phyloP scores from a whole-genome alignment of 30 jellyfish, hydroid and myxozoan genomes.

The Nemopilema nomurai region DNA sequence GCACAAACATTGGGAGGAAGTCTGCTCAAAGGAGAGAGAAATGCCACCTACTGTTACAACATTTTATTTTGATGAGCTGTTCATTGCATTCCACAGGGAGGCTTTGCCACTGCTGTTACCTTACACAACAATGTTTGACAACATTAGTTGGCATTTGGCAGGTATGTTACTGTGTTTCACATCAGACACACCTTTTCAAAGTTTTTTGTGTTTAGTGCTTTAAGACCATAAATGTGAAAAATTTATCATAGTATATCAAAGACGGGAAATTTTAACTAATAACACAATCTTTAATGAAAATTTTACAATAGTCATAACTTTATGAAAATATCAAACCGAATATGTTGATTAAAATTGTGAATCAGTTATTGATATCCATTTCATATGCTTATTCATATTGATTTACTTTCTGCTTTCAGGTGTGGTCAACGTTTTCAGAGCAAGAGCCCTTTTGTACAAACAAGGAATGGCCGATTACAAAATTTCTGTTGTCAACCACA shows the following conservation, averaged over 20 bases:
- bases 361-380: too few species aligned
- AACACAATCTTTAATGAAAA: not conserved
- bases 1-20: conserved; percentile 54
- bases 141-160: conserved; percentile 41
- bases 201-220: not conserved
- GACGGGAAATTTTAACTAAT: not conserved
- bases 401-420: conserved; percentile 13
- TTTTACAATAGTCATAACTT: too few species aligned
- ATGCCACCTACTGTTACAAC: conserved; percentile 69
- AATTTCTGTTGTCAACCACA: conserved; percentile 43
- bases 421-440: conserved; percentile 46
- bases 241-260: not conserved
- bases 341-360: too few species aligned
- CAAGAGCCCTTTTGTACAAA: conserved; percentile 51
- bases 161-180: conserved; percentile 8
- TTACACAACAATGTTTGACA: conserved; percentile 52
- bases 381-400: not conserved
- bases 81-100: conserved; percentile 68
- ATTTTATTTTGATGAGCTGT: conserved; percentile 53
- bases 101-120: conserved; percentile 70
- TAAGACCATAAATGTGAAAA: too few species aligned
- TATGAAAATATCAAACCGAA: too few species aligned
- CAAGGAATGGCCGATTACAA: conserved; percentile 55
- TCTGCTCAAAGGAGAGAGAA: conserved; percentile 24
- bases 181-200: not conserved